These are phyloP conservation scores for Gymnopithys bicolor DNA, from an alignment of 2,797 vertebrate species.

Conservation along the genomic window DNA sequence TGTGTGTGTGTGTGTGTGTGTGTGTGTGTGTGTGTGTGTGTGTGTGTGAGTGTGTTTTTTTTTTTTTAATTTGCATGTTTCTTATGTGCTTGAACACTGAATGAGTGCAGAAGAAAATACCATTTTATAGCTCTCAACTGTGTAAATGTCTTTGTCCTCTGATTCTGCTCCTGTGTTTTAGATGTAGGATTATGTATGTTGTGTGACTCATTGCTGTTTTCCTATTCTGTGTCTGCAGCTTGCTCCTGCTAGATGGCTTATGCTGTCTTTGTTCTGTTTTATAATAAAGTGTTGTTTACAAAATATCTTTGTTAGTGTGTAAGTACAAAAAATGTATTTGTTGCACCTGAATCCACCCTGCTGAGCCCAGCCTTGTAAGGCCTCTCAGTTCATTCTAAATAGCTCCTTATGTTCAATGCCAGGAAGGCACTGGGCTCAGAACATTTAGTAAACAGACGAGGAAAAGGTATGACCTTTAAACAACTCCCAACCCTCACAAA, in stretches of 20 bases:
- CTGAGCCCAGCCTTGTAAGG: neutral
- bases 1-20: neutral
- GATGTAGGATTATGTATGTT: slow-evolving; percentile 44
- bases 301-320: neutral
- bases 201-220: slow-evolving; percentile 41
- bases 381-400: neutral
- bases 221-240: slow-evolving; percentile 10
- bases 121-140: neutral
- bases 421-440: neutral
- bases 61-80: neutral
- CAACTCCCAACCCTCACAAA: neutral
- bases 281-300: slow-evolving; percentile 36
- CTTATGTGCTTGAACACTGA: neutral
- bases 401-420: neutral
- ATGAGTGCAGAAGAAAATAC: slow-evolving; percentile 1
- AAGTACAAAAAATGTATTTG: neutral
- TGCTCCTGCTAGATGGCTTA: slow-evolving; percentile 26
- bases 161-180: slow-evolving; percentile 18
- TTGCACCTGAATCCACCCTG: neutral
- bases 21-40: neutral
- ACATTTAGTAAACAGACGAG: neutral
- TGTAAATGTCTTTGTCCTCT: slow-evolving; percentile 12
- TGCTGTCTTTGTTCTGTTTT: slow-evolving; percentile 18
- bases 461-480: slow-evolving; percentile 15
- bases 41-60: neutral